A percentile compares a stretch with the other conserved stretches of the same genome.
phyloP scores from a whole-genome alignment of 2,888 invertebrate species.

The Brachycybe producta region DNA sequence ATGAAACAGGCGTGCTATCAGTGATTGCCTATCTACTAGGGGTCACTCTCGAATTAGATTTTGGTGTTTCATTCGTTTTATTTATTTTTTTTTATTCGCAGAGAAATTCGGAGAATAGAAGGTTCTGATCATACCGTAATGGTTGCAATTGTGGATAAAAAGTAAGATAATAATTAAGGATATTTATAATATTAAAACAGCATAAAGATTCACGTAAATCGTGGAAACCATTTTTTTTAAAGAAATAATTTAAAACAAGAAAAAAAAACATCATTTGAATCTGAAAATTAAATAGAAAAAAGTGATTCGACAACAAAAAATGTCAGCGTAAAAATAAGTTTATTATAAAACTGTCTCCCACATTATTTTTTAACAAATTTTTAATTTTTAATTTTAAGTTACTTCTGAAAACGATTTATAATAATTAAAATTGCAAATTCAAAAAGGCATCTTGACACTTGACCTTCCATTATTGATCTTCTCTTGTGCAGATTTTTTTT shows the following conservation, averaged over 20 bases:
- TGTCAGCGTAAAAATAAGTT: too few species aligned
- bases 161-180: slow-evolving; percentile 43
- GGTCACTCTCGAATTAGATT: background rate
- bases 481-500: too few species aligned
- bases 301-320: background rate
- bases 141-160: slow-evolving; percentile 73
- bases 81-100: slow-evolving; percentile 32
- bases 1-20: too few species aligned
- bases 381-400: too few species aligned
- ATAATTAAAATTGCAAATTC: too few species aligned
- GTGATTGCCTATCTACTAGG: background rate
- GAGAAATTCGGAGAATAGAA: slow-evolving; percentile 51
- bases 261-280: background rate
- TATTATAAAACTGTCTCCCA: too few species aligned
- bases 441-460: too few species aligned
- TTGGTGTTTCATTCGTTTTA: background rate
- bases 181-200: background rate
- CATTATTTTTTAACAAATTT: too few species aligned
- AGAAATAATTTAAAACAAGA: too few species aligned
- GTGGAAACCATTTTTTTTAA: too few species aligned
- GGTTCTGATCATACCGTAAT: slow-evolving; percentile 41
- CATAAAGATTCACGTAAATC: background rate
- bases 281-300: background rate
- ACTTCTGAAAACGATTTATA: too few species aligned
- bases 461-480: too few species aligned